These are phyloP conservation scores for Calephelis nemesis DNA, from an alignment of 1,140 invertebrate genomes.

Conservation along the genomic window DNA sequence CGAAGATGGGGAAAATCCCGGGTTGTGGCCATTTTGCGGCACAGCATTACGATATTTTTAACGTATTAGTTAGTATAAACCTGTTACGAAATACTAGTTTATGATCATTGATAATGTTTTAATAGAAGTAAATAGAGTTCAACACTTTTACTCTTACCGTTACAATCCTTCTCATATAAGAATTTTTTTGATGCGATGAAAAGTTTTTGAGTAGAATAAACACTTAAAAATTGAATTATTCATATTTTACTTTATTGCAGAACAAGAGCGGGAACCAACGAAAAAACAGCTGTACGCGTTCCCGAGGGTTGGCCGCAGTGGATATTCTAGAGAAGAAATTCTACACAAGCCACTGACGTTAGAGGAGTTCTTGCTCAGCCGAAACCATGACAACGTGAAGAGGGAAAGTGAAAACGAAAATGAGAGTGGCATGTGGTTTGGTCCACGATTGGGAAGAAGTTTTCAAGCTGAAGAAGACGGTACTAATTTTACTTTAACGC, in stretches of 20 bases:
- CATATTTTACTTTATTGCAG: neutral
- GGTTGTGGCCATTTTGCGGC: no score
- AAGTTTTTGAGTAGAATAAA: no score
- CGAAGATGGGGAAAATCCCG: no score
- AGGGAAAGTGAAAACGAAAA: slow-evolving; percentile 50
- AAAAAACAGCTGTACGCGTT: slow-evolving; percentile 75
- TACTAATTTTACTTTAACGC: no score
- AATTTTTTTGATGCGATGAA: no score
- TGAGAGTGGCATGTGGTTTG: slow-evolving; percentile 79
- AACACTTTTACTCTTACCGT: no score
- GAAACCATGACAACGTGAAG: slow-evolving; percentile 35
- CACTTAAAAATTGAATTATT: neutral
- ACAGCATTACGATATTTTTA: no score
- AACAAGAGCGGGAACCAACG: slow-evolving; percentile 51
- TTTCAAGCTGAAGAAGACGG: slow-evolving; percentile 56
- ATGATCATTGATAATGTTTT: no score
- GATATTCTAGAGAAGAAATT: neutral
- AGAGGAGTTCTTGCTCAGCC: slow-evolving; percentile 33
- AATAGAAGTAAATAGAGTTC: no score
- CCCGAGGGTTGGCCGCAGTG: slow-evolving; percentile 70
- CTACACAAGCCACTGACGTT: slow-evolving; percentile 29
- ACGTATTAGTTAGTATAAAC: no score
- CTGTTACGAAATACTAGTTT: no score
- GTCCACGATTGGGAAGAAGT: slow-evolving; percentile 76
- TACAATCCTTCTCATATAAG: no score